These are phyloP conservation scores for Coturnix japonica DNA, from an alignment of 2,113 vertebrate genomes.

Conservation along the genomic window DNA sequence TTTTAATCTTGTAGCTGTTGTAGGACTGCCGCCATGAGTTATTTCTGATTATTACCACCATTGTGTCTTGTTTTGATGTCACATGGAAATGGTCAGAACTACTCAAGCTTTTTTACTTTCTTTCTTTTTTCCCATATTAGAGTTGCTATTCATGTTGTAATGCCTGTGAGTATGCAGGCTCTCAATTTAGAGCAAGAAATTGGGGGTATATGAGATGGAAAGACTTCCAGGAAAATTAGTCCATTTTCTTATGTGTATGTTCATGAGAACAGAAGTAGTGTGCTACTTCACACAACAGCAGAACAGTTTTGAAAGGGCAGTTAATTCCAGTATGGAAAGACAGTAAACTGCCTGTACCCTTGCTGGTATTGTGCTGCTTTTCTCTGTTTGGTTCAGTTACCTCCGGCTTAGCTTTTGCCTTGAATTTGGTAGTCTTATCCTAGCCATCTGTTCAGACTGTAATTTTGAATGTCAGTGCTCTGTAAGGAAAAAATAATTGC, in stretches of 20 bases:
- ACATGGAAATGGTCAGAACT: neutral
- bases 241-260: neutral
- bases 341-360: neutral
- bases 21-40: neutral
- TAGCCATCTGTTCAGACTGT: neutral
- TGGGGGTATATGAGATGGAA: neutral
- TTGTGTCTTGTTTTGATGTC: conserved; percentile 7
- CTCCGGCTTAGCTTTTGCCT: neutral
- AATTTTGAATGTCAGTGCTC: neutral
- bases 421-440: neutral
- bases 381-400: neutral
- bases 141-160: neutral
- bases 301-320: neutral
- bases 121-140: neutral
- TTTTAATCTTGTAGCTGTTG: neutral
- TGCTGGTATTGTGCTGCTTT: neutral
- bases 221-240: neutral
- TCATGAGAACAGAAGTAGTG: neutral
- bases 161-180: neutral
- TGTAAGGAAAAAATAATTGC: neutral
- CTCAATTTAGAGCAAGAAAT: neutral
- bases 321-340: neutral
- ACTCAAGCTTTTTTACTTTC: neutral
- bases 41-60: neutral
- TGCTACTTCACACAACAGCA: neutral